Conservation (phyloP, 2,113 vertebrate genomes). For the Laticauda colubrina region DNA sequence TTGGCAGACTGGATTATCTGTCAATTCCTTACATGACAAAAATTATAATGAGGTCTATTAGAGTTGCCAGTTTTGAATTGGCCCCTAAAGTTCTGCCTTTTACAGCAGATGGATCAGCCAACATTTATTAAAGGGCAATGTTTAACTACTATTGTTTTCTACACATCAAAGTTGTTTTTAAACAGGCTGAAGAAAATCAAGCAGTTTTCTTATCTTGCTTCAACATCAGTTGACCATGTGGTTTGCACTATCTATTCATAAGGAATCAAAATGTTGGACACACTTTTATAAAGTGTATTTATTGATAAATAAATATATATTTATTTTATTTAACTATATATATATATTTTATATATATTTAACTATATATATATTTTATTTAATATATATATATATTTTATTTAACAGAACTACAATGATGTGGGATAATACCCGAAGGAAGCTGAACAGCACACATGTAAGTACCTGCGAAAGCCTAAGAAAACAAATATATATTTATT, state of each 20-base stretch:
- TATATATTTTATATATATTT: too few species aligned
- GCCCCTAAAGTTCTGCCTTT: background rate
- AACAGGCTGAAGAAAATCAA: background rate
- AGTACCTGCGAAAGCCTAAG: too few species aligned
- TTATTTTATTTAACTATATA: too few species aligned
- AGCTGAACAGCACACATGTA: too few species aligned
- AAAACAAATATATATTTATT: too few species aligned
- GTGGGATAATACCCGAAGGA: too few species aligned
- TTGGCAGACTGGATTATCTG: background rate
- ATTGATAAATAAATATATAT: too few species aligned
- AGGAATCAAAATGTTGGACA: background rate
- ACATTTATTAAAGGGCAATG: background rate
- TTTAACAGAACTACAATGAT: too few species aligned
- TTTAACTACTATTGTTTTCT: background rate
- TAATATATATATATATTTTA: too few species aligned
- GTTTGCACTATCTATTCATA: background rate
- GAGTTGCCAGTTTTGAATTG: background rate
- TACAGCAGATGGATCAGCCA: background rate
- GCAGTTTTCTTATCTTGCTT: background rate
- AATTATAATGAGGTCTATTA: background rate
- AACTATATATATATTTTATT: too few species aligned
- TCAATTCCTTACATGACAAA: background rate
- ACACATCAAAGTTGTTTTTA: background rate
- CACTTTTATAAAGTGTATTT: background rate
- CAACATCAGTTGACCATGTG: background rate